A percentile compares a stretch with the other conserved stretches of the same genome.
Conservation (phyloP, 2,797 vertebrate species). For the Ataeniobius toweri region DNA sequence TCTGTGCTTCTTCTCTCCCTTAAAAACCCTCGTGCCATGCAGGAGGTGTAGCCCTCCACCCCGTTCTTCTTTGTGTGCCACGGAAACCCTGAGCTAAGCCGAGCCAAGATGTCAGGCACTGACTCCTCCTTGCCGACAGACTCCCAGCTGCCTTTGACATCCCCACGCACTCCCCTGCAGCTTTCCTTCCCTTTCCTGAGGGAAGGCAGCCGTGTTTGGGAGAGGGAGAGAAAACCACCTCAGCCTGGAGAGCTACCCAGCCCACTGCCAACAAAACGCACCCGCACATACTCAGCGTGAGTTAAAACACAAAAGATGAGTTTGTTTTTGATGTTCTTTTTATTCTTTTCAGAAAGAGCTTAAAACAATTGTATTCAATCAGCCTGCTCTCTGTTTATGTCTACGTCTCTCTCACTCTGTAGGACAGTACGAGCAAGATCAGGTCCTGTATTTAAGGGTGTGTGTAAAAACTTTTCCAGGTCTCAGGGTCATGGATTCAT, state of each 20-base stretch:
- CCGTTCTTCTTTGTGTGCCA: slow-evolving; percentile 22
- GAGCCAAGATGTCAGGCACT: slow-evolving; percentile 76
- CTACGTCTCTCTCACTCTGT: slow-evolving; percentile 38
- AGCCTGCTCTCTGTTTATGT: neutral
- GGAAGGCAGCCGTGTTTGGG: slow-evolving; percentile 91
- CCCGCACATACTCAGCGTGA: slow-evolving; percentile 97
- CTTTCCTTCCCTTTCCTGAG: slow-evolving; percentile 93
- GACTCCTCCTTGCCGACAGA: slow-evolving; percentile 67
- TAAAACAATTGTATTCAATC: neutral
- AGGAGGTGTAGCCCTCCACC: slow-evolving; percentile 61
- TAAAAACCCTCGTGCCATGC: slow-evolving; percentile 54
- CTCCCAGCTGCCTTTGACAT: slow-evolving; percentile 79
- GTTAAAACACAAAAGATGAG: slow-evolving; percentile 54
- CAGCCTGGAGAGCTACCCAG: slow-evolving; percentile 88
- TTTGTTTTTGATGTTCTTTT: neutral
- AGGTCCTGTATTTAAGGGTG: slow-evolving; percentile 90
- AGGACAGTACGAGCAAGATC: slow-evolving; percentile 93
- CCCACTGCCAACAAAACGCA: slow-evolving; percentile 95
- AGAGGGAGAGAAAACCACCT: slow-evolving; percentile 85
- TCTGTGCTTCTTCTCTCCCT: slow-evolving; percentile 10
- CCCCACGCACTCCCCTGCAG: slow-evolving; percentile 85
- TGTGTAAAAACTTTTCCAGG: slow-evolving; percentile 97
- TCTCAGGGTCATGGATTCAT: slow-evolving; percentile 98
- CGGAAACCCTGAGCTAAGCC: slow-evolving; percentile 22
- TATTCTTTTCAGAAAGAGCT: neutral